Conservation (phyloP, 2,113 vertebrate species). For the Heliornis fulica region DNA sequence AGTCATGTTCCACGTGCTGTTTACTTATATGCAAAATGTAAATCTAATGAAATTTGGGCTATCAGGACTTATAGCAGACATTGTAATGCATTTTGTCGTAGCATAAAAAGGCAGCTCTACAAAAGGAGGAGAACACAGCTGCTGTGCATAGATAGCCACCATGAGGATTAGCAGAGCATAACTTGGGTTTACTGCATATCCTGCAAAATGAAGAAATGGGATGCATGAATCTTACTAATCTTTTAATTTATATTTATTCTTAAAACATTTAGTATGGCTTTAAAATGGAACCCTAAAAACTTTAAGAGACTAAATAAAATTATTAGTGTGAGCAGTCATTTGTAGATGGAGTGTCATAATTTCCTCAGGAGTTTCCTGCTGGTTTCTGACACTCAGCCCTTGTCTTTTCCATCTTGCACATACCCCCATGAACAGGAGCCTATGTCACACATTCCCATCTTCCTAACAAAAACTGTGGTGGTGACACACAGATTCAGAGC, state of each 20-base stretch:
- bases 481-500: neutral
- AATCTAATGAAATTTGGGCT: neutral
- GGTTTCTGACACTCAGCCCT: neutral
- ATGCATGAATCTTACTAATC: neutral
- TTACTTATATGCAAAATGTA: neutral
- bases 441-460: neutral
- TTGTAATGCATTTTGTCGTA: neutral
- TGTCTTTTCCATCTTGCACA: neutral
- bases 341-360: neutral
- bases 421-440: no score
- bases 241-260: neutral
- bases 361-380: neutral
- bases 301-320: neutral
- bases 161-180: constrained; percentile 14
- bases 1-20: neutral
- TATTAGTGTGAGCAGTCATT: neutral
- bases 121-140: neutral
- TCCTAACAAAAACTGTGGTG: fast-evolving
- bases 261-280: neutral
- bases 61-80: neutral
- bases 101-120: neutral
- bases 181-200: neutral
- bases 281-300: neutral
- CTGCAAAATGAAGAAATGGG: neutral
- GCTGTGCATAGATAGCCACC: constrained; percentile 40